These are phyloP conservation scores for Anolis carolinensis DNA, from an alignment of 2,113 vertebrate species.

Conservation along the genomic window DNA sequence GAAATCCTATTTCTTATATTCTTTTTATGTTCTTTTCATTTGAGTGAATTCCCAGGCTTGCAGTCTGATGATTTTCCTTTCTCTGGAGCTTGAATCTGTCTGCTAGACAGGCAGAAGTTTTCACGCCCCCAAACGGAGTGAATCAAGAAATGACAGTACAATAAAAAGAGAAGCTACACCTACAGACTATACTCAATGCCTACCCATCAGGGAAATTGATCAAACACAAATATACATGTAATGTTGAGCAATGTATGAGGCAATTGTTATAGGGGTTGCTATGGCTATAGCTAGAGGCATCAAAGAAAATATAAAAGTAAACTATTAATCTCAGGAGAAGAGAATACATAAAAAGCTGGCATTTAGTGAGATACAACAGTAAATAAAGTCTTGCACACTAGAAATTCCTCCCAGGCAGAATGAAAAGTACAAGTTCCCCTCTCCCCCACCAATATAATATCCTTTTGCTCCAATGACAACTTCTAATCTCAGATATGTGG, in stretches of 20 bases:
- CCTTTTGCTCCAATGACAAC: constrained; percentile 33
- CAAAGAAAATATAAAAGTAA: constrained; percentile 38
- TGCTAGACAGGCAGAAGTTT: constrained; percentile 4
- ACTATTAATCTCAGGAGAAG: constrained; percentile 60
- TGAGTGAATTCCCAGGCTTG: constrained; percentile 17
- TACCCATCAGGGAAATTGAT: constrained; percentile 36
- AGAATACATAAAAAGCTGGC: constrained; percentile 39
- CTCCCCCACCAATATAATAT: neutral
- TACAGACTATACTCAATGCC: constrained; percentile 1
- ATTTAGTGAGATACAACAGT: constrained; percentile 40
- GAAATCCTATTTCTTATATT: neutral
- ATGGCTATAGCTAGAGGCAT: constrained; percentile 41
- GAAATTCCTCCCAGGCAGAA: constrained; percentile 37
- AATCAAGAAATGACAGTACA: constrained; percentile 21
- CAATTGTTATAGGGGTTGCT: constrained; percentile 44
- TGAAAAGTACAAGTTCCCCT: neutral
- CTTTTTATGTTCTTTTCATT: neutral
- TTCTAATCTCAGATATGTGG: constrained; percentile 7
- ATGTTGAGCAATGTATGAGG: constrained; percentile 22
- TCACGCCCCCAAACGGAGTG: neutral
- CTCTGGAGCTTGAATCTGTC: neutral
- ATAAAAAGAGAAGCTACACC: constrained; percentile 19
- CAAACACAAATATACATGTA: constrained; percentile 40
- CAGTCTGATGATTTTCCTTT: constrained; percentile 1
- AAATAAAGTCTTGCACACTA: constrained; percentile 50